Conservation (phyloP, 2,797 vertebrate species). For the Gorsachius magnificus region DNA sequence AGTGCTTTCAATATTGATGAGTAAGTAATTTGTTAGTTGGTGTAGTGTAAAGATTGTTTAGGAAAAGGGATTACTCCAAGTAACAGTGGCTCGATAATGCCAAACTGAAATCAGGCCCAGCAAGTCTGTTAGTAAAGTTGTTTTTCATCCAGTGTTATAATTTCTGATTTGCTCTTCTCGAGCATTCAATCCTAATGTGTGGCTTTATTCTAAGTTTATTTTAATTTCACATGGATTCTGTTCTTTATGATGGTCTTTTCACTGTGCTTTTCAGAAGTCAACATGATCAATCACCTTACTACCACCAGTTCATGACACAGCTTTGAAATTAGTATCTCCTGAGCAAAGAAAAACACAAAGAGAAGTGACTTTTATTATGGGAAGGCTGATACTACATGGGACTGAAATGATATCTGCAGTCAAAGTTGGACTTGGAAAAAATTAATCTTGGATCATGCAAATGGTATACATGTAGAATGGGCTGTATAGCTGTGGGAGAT, state of each 20-base stretch:
- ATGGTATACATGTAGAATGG: neutral
- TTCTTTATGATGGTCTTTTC: neutral
- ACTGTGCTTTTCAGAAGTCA: neutral
- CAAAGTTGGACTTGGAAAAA: neutral
- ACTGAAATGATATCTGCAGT: neutral
- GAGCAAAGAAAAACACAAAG: neutral
- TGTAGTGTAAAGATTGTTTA: slow-evolving; percentile 2
- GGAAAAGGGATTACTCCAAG: neutral
- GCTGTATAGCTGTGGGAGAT: neutral
- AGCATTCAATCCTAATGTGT: neutral
- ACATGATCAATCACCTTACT: neutral
- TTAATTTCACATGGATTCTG: neutral
- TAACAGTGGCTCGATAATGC: neutral
- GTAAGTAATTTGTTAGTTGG: neutral
- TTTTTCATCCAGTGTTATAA: neutral
- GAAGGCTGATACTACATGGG: neutral
- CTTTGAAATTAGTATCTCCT: neutral
- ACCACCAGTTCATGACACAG: neutral
- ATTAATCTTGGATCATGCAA: neutral
- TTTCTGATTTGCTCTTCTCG: neutral
- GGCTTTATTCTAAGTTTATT: neutral
- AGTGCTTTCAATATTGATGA: neutral
- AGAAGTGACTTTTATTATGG: neutral
- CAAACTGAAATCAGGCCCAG: neutral
- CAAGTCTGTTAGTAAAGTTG: neutral